phyloP scores from a whole-genome alignment of 2,113 vertebrate species.

The Sphaerodactylus townsendi region DNA sequence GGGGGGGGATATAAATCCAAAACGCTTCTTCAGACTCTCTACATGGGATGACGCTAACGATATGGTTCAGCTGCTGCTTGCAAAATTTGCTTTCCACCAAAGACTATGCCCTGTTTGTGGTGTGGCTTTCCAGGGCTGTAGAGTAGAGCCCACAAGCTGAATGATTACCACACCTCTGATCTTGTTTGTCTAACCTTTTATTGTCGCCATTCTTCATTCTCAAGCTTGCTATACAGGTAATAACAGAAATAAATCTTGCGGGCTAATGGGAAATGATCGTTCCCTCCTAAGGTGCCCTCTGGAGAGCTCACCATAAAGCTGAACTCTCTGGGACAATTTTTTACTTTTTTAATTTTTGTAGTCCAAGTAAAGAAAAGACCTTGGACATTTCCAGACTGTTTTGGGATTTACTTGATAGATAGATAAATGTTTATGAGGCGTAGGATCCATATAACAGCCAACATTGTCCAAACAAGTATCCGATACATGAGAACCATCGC shows the following conservation, averaged over 20 bases:
- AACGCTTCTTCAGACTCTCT: too few species aligned
- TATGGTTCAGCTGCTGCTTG: not conserved
- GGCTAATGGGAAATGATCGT: not conserved
- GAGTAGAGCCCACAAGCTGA: constrained; percentile 16
- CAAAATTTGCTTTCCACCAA: constrained; percentile 38
- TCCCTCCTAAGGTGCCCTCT: constrained; percentile 32
- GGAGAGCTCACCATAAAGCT: constrained; percentile 12
- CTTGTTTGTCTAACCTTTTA: constrained; percentile 40
- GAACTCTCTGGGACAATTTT: not conserved
- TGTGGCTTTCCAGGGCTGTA: not conserved
- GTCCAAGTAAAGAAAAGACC: not conserved
- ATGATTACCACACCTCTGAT: constrained; percentile 15
- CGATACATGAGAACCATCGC: too few species aligned
- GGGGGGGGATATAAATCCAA: too few species aligned
- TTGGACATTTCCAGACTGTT: constrained; percentile 9
- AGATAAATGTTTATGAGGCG: too few species aligned
- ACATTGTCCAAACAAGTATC: too few species aligned
- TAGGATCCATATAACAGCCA: too few species aligned
- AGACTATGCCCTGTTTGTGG: constrained; percentile 16
- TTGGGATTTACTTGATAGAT: not conserved
- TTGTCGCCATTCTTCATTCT: constrained; percentile 29
- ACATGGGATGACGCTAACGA: not conserved
- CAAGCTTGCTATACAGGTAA: constrained; percentile 13
- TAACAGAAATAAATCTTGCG: constrained; percentile 13
- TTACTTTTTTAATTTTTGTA: constrained; percentile 26